Base-by-base conservation (phyloP, 1,140 invertebrate genomes). In the Condylostylus longicornis region DNA sequence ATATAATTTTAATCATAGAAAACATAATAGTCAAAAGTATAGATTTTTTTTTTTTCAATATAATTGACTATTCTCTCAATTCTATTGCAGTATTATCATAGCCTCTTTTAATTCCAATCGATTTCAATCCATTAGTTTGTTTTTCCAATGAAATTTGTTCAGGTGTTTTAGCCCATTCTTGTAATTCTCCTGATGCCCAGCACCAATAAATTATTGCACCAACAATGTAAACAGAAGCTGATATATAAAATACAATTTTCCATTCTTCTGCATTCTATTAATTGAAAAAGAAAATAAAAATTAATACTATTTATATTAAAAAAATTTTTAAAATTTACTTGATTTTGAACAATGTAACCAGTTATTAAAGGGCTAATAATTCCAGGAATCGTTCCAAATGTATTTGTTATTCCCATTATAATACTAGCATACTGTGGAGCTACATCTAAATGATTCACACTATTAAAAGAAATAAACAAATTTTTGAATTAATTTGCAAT, bases 321-420 rank as follows among this genome's bases (percentile, higher is more conserved):
- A 35, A 33, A 21, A n/a, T n/a, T n/a, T n/a, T n/a, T n/a, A 21
- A 18, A 35, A n/a, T 13, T 58, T 62, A 81, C 78, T 59, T 74
- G 71, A 44, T 80, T 64, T 43, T 69, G 66, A 2, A 86, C 81
- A 30, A 91, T 75, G 35, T 72, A 70, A 17, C 84, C 82, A 3
- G 82, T 81, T 10, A 91, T 57, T 5, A 73, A 65, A 0, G 86
- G 87, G 58, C 80, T 85, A 5, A 90, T 59, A 43, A 91, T 87
- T 17, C 87, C 87, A 23, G 86, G 84, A 41, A 93, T 57, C 1
- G 86, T 90, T 1, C 82, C 85, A 46, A 91, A 67, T 1, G 84
- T 89, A 58, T 90, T 90, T 3, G 82, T 82, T 18, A 91, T 68
- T 2, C 86, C 87, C 82, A 89, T 87, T 19, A 90, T 53, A 4